Conservation (phyloP, 2,888 invertebrate genomes). For the Spodoptera picta region DNA sequence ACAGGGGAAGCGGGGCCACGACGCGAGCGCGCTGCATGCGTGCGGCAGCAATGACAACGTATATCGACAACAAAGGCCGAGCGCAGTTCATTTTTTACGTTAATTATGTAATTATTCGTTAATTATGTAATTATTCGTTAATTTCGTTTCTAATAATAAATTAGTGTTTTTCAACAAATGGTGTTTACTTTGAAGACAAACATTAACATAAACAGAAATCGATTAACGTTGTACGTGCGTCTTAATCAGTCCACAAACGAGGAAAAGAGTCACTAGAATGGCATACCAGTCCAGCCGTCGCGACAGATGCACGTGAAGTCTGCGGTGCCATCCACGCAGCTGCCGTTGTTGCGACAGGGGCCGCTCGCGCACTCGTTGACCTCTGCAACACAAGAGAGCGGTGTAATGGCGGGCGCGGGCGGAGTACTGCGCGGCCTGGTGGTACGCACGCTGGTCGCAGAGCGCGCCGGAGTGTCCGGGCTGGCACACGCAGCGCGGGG, state of each 20-base stretch:
- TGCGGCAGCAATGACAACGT: too few relatives aligned
- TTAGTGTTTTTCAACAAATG: too few relatives aligned
- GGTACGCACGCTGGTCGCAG: slow-evolving; percentile 31
- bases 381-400: slow-evolving; percentile 82
- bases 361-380: slow-evolving; percentile 93
- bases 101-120: too few relatives aligned
- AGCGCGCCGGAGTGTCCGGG: slow-evolving; percentile 21
- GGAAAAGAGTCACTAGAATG: too few relatives aligned
- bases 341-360: slow-evolving; percentile 93
- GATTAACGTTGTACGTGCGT: neutral
- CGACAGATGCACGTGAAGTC: slow-evolving; percentile 93
- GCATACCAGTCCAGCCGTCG: slow-evolving; percentile 92
- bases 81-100: too few relatives aligned
- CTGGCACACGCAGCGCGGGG: slow-evolving; percentile 62
- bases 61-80: too few relatives aligned
- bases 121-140: too few relatives aligned
- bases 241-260: too few relatives aligned
- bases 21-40: too few relatives aligned
- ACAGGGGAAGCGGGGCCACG: too few relatives aligned
- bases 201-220: neutral
- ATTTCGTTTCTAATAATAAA: too few relatives aligned
- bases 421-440: neutral
- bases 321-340: slow-evolving; percentile 92
- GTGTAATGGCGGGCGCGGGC: neutral
- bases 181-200: too few relatives aligned